Base-by-base conservation (phyloP, 2,113 vertebrate species). In the Zosterops japonicus region DNA sequence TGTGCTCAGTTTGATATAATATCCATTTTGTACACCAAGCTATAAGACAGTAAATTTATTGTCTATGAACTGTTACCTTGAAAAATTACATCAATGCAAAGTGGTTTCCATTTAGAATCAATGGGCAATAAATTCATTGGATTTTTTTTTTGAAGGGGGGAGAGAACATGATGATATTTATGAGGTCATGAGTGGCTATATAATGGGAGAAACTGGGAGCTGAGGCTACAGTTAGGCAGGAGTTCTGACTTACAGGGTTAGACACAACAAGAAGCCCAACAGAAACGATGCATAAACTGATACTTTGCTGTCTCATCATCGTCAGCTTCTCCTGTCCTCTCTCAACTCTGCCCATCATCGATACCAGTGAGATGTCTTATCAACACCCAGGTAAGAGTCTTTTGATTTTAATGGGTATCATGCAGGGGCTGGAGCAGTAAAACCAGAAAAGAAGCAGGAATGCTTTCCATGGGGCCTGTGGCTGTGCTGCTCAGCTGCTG, bases 61-160 rank as follows among this genome's bases (percentile, higher is more conserved):
- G 97, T 96, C 97, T 93, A 50, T 95, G 97, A 98, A 97, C 94
- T 83, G 90, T 93, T 97, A 97, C 97, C 95, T 95, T 97, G 97
- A 98, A 97, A 97, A 97, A 98, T 98, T 95, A 98, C 98, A 97
- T 98, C 98, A 98, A 97, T 96, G 97, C 97, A 97, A 97, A 98
- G 97, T 96, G 97, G 91, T 96, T 98, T 97, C 95, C 96, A 97
- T 96, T 97, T 87, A 89, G 95, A 93, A 95, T 97, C 95, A 74
- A 79, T 69, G 83, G 95, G 96, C 94, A 97, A 97, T 96, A 92
- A 95, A 95, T 94, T 93, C 35, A 95, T 93, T 90, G 91, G 77
- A 52, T 92, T 64, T 77, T 85, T 69, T 87, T 75, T 82, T 53
- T 31, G 24, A 46, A 68, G 83, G 28, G 89, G 89, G 89, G 79